A percentile compares a stretch with the other conserved stretches of the same genome.
Evolutionary conservation across 1,140 invertebrate genomes (phyloP).

Genomic region (Caenorhabditis remanei): DNA sequence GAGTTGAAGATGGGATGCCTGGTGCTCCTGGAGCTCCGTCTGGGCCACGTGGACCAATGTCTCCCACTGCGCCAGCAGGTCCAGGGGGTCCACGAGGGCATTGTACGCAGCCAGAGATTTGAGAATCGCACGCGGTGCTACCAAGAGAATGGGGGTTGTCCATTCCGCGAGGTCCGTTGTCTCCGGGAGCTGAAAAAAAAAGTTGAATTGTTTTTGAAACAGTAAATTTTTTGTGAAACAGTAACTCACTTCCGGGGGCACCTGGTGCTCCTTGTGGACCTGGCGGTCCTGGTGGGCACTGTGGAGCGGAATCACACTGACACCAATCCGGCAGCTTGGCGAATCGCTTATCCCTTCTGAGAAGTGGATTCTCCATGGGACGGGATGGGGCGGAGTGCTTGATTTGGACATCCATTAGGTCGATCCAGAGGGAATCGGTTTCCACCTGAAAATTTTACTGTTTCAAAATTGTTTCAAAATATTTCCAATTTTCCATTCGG

Average conservation of each 20-base stretch:
- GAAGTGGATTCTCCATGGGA: constrained; percentile 57
- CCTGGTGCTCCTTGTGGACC: constrained; percentile 59
- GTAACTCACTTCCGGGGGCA: constrained; percentile 57
- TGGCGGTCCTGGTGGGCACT: constrained; percentile 60
- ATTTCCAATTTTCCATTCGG: too few species aligned
- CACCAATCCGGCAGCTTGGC: constrained; percentile 51
- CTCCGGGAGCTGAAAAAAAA: constrained; percentile 48
- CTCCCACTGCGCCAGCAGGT: constrained; percentile 45
- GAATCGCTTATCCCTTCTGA: constrained; percentile 62
- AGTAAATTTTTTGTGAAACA: not conserved
- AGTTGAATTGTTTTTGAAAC: not conserved
- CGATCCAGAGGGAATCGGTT: constrained; percentile 53
- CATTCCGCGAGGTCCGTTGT: constrained; percentile 28
- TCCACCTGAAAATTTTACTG: constrained; percentile 14
- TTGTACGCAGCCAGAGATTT: constrained; percentile 47
- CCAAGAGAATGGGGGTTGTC: constrained; percentile 14
- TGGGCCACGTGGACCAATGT: constrained; percentile 32
- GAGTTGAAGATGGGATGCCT: constrained; percentile 2
- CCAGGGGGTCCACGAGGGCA: constrained; percentile 54
- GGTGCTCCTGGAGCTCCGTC: constrained; percentile 48
- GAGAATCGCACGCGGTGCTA: constrained; percentile 13
- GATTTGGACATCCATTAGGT: constrained; percentile 61
- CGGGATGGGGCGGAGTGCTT: constrained; percentile 46
- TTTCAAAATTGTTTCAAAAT: not conserved
- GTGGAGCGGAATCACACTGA: constrained; percentile 57